A percentile compares a stretch with the other conserved stretches of the same genome.
Conservation (phyloP, 2,113 vertebrate species). For the Falcunculus frontatus region DNA sequence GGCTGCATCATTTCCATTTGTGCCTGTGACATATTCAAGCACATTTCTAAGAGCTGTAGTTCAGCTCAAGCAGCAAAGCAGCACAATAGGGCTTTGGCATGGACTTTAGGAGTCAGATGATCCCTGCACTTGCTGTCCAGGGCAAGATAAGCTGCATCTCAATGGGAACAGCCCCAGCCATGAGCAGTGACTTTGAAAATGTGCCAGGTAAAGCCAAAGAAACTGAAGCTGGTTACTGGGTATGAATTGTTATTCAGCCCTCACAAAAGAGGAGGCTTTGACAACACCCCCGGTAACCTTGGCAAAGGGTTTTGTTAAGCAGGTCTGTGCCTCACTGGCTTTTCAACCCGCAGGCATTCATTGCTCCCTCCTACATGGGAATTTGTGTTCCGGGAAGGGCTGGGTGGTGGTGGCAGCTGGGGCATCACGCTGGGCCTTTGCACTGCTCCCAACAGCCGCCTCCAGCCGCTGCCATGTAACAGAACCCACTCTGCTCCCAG, state of each 20-base stretch:
- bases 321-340: constrained; percentile 42
- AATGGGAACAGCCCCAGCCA: neutral
- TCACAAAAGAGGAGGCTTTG: constrained; percentile 50
- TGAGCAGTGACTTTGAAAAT: constrained; percentile 46
- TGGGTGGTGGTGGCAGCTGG: constrained; percentile 36
- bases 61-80: neutral
- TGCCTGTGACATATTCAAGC: neutral
- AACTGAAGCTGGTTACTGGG: constrained; percentile 16
- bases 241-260: constrained; percentile 48
- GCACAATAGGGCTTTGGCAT: constrained; percentile 17
- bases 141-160: constrained; percentile 38
- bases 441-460: neutral
- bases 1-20: neutral
- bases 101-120: neutral
- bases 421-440: constrained; percentile 33
- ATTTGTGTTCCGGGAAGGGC: constrained; percentile 1
- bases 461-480: neutral
- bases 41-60: neutral
- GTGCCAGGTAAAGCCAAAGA: constrained; percentile 54
- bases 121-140: neutral
- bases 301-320: constrained; percentile 62
- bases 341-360: constrained; percentile 53
- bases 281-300: constrained; percentile 53
- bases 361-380: constrained; percentile 38
- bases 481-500: neutral